Evolutionary conservation across 2,113 vertebrate species (phyloP), one percentile per base, ranked within the genome.

Genomic region (Progne subis): DNA sequence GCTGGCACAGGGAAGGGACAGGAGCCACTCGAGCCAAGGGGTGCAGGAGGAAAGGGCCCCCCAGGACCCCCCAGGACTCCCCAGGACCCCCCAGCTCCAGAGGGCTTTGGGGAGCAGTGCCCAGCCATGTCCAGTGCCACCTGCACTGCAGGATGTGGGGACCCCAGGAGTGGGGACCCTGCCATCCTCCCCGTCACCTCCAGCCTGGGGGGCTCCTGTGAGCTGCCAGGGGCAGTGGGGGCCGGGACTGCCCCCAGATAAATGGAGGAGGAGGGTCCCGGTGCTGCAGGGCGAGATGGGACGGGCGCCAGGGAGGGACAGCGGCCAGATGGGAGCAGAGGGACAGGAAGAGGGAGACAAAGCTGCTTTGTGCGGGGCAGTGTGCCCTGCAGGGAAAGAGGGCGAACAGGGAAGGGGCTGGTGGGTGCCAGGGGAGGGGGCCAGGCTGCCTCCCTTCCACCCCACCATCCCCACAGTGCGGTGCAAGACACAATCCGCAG

Each of bases 301-400:
- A 31, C 0, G 0, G 64, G 56, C 0, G n/a, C 85, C 92, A 91
- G 85, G 25, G 31, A 93, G 60, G 78, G 79, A 82, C 46, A 64
- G 57, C 2, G 0, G 87, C 90, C 87, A 77, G 92, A 49, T 1
- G 14, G 65, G 84, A 80, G 63, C 49, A 46, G 71, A 85, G 65
- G 84, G 44, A 79, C 68, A 76, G 82, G 86, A 84, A 92, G 75
- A 90, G 34, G 63, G 88, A 77, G 37, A 92, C 86, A 95, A 95
- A 85, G 76, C 50, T 78, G 77, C 90, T 84, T 95, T 95, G 90
- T 95, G 77, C 3, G 0, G 43, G 67, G 65, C 52, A 92, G 78
- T 7, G 2, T 20, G 32, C 0, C 4, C 12, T 11, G 49, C 14
- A 15, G 12, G 17, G 12, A 2, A 8, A n/a, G 19, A 26, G 5